Conservation (phyloP, 1,140 invertebrate species). For the Anastrepha ludens region DNA sequence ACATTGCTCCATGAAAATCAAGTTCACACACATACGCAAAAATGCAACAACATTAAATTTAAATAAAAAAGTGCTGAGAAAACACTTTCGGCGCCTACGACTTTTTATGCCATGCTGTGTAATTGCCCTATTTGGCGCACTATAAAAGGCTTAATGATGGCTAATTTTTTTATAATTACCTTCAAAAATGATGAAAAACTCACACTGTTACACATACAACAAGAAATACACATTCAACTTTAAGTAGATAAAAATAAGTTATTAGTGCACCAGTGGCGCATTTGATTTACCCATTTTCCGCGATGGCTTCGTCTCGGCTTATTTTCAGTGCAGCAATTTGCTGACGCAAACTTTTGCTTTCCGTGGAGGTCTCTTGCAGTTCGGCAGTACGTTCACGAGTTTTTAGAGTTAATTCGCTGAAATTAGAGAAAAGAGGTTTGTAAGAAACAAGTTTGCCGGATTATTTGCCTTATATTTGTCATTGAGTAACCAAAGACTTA, state of each 20-base stretch:
- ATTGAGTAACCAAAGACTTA: not conserved
- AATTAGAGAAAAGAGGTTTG: conserved; percentile 44
- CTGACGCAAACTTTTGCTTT: conserved; percentile 69
- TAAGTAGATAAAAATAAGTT: not conserved
- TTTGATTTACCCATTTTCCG: conserved; percentile 68
- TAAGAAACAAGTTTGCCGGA: not conserved
- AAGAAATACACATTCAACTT: not conserved
- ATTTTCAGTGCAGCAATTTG: conserved; percentile 69
- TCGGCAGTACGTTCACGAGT: conserved; percentile 67
- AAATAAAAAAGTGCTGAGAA: not conserved
- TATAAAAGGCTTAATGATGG: conserved; percentile 23
- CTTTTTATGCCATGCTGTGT: conserved; percentile 9
- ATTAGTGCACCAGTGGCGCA: not conserved
- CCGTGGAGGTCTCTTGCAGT: conserved; percentile 67
- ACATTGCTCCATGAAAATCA: not conserved
- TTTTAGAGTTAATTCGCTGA: conserved; percentile 66
- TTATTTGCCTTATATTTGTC: not conserved
- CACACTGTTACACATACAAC: not conserved
- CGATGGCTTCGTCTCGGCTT: conserved; percentile 70
- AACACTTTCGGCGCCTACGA: not conserved
- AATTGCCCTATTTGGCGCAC: not conserved
- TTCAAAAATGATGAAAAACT: not conserved
- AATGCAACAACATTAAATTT: not conserved
- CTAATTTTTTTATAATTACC: conserved; percentile 11
- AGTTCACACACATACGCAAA: conserved; percentile 1